phyloP scores from a whole-genome alignment of 2,797 vertebrate species.

The Steatocranus sp. region DNA sequence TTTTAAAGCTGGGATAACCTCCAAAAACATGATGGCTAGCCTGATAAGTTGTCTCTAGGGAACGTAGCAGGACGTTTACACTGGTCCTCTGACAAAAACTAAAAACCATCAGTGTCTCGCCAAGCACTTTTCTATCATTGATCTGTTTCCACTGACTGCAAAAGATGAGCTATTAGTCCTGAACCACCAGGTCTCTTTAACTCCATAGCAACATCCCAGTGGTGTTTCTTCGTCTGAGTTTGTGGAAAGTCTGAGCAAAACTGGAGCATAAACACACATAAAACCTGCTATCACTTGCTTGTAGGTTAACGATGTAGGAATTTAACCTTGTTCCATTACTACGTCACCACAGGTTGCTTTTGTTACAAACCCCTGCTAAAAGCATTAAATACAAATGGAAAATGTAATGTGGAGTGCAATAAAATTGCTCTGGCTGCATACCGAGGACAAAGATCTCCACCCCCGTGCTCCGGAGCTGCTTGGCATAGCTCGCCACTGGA shows the following conservation, averaged over 20 bases:
- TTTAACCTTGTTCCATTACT: neutral
- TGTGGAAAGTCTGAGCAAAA: constrained; percentile 43
- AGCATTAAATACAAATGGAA: neutral
- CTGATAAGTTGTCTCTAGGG: neutral
- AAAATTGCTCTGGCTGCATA: constrained; percentile 52
- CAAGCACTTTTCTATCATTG: neutral
- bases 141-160: neutral
- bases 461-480: constrained; percentile 80
- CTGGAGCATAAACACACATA: constrained; percentile 12
- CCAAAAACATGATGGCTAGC: neutral
- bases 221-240: neutral
- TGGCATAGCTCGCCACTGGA: constrained; percentile 81
- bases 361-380: neutral
- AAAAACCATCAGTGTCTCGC: neutral
- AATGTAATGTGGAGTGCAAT: constrained; percentile 22
- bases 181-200: neutral
- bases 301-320: constrained; percentile 28
- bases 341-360: neutral
- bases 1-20: neutral
- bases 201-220: constrained; percentile 17
- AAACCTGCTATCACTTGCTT: constrained; percentile 45
- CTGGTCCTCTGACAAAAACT: neutral
- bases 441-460: constrained; percentile 95
- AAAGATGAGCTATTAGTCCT: constrained; percentile 4
- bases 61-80: neutral